Base-by-base conservation (phyloP, 2,113 vertebrate genomes). In the Anser cygnoides region DNA sequence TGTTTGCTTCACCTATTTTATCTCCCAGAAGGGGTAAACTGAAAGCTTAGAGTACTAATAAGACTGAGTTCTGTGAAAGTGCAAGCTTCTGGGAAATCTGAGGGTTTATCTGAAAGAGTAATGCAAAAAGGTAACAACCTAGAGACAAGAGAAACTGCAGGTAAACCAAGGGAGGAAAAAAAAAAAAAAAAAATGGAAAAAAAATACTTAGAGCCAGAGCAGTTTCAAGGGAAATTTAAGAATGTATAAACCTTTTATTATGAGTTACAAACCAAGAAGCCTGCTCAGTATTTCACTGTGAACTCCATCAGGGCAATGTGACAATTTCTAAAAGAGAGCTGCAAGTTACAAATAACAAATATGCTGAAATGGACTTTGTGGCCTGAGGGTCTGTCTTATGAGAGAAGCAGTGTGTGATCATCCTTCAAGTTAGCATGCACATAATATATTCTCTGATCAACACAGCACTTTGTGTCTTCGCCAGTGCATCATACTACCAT, bases 1-100 rank as follows among this genome's bases (percentile, higher is more conserved):
- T 96, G 76, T 95, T 97, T 92, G 81, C 50, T 81, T 92, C 77
- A 96, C 84, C 73, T 97, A 46, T 79, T 84, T 95, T 79, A 75
- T 21, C 13, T 55, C 91, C 58, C 58, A 82, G 84, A 92, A 84
- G 74, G 54, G 57, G 89, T 85, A 89, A 95, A 95, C 54, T 72
- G 44, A 75, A 92, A 82, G 54, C 44, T 89, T 89, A 76, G 49
- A 82, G 81, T 52, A 62, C 87, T 91, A 96, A 79, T 82, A 93
- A 84, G 74, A 87, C 46, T 9, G 33, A 87, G 52, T 11, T 91
- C 73, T 89, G 81, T 76, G 43, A 79, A 92, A 93, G 77, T 73
- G 39, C 39, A 91, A 93, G 84, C 89, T 95, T 89, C 80, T 92
- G 89, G 73, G 93, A 95, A 93, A 95, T 89, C 66, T 54, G 52